phyloP scores from a whole-genome alignment of 2,797 vertebrate genomes.

The Alfaro cultratus region DNA sequence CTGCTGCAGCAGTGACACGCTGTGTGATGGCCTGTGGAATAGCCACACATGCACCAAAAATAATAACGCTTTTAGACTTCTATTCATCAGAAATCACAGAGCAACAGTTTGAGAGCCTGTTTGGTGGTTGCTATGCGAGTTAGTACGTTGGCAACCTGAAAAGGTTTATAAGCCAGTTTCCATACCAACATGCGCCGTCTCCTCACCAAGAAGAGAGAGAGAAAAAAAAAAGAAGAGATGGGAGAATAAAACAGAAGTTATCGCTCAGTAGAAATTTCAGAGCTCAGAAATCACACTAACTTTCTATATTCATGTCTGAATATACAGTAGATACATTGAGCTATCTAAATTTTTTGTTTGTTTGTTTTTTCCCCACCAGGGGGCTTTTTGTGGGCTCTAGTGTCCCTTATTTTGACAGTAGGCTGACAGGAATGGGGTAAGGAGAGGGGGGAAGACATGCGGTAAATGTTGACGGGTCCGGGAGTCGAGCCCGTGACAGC shows the following conservation, averaged over 20 bases:
- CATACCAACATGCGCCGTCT: constrained; percentile 72
- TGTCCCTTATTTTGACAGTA: too few species aligned
- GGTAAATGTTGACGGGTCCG: too few species aligned
- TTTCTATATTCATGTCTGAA: background rate
- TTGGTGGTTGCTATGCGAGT: constrained; percentile 73
- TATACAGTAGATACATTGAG: background rate
- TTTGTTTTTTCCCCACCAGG: too few species aligned
- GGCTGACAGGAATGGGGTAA: too few species aligned
- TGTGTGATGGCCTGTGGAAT: constrained; percentile 17
- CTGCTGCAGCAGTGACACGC: constrained; percentile 5
- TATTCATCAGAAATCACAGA: constrained; percentile 53
- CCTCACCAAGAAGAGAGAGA: constrained; percentile 35
- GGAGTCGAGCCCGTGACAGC: too few species aligned
- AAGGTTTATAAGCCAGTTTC: constrained; percentile 72
- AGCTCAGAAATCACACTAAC: background rate
- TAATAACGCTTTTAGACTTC: constrained; percentile 35
- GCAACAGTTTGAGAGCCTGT: constrained; percentile 51
- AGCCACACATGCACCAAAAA: constrained; percentile 9
- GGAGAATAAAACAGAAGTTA: constrained; percentile 8
- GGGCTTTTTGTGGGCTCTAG: too few species aligned
- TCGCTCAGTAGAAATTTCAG: constrained; percentile 15
- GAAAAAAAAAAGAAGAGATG: constrained; percentile 10
- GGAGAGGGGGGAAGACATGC: too few species aligned
- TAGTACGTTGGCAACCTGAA: constrained; percentile 68
- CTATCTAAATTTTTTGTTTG: too few species aligned